Percentiles rank a stretch among this genome's conserved stretches.
phyloP scores from a whole-genome alignment of 2,113 vertebrate species.

The Phrynosoma blainvillii region DNA sequence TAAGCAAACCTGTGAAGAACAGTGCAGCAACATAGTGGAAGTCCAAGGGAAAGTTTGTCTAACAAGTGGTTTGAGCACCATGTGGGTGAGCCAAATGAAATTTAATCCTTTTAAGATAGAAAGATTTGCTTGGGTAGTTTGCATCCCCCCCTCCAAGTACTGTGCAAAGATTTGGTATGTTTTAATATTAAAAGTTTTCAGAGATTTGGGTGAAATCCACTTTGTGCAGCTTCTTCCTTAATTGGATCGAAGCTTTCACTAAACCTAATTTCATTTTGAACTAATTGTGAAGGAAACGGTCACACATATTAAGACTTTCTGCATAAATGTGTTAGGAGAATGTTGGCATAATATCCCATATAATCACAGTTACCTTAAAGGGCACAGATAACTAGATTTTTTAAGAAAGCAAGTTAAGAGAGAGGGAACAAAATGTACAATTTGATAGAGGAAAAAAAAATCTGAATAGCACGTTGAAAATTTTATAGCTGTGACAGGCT shows the following conservation, averaged over 20 bases:
- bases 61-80: too few species aligned
- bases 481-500: conserved; percentile 15
- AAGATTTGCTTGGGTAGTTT: too few species aligned
- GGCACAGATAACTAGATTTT: conserved; percentile 59
- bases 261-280: conserved; percentile 81
- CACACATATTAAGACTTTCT: conserved; percentile 70
- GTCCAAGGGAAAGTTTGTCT: too few species aligned
- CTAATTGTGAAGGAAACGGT: conserved; percentile 81
- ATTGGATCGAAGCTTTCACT: conserved; percentile 74
- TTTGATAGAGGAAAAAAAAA: conserved; percentile 32
- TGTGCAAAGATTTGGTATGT: conserved; percentile 45
- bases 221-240: conserved; percentile 80
- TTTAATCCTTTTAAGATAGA: too few species aligned
- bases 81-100: too few species aligned
- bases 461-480: conserved; percentile 33
- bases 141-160: conserved; percentile 31
- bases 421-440: conserved; percentile 60
- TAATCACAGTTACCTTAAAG: conserved; percentile 68
- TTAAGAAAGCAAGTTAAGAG: conserved; percentile 54
- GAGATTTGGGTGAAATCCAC: conserved; percentile 68
- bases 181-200: conserved; percentile 46
- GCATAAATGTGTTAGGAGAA: conserved; percentile 70
- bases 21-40: too few species aligned
- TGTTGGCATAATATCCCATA: conserved; percentile 70
- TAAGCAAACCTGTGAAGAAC: too few species aligned